phyloP scores from a whole-genome alignment of 2,797 vertebrate species.

The Borostomias antarcticus region DNA sequence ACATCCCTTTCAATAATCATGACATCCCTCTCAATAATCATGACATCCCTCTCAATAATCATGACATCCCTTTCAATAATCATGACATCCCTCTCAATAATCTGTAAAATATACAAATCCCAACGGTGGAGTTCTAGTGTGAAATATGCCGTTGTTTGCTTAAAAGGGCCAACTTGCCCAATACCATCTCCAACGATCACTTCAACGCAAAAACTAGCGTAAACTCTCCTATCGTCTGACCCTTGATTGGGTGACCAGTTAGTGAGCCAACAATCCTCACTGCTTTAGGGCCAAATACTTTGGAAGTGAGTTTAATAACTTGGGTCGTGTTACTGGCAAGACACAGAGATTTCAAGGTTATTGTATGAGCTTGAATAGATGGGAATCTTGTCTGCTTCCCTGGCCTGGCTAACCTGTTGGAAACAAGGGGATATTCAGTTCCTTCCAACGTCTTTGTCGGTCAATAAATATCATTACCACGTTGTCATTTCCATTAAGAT shows the following conservation, averaged over 20 bases:
- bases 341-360: constrained; percentile 54
- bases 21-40: constrained; percentile 48
- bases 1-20: too few relatives aligned
- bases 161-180: constrained; percentile 56
- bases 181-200: constrained; percentile 54
- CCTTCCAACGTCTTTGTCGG: constrained; percentile 53
- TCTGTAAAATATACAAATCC: constrained; percentile 17
- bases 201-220: constrained; percentile 46
- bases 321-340: constrained; percentile 62
- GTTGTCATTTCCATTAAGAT: constrained; percentile 48
- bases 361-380: constrained; percentile 60
- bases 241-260: constrained; percentile 59
- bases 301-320: constrained; percentile 60
- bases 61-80: not conserved
- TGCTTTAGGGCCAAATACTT: constrained; percentile 62
- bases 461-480: constrained; percentile 44
- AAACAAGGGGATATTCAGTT: constrained; percentile 54
- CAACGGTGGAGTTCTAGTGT: constrained; percentile 33
- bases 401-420: constrained; percentile 35
- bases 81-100: constrained; percentile 47
- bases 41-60: constrained; percentile 48
- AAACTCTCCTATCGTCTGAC: constrained; percentile 50
- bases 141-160: constrained; percentile 44
- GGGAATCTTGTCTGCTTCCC: constrained; percentile 53
- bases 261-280: constrained; percentile 22